These are phyloP conservation scores for Chrosomus eos DNA, from an alignment of 2,797 vertebrate species.

Conservation along the genomic window DNA sequence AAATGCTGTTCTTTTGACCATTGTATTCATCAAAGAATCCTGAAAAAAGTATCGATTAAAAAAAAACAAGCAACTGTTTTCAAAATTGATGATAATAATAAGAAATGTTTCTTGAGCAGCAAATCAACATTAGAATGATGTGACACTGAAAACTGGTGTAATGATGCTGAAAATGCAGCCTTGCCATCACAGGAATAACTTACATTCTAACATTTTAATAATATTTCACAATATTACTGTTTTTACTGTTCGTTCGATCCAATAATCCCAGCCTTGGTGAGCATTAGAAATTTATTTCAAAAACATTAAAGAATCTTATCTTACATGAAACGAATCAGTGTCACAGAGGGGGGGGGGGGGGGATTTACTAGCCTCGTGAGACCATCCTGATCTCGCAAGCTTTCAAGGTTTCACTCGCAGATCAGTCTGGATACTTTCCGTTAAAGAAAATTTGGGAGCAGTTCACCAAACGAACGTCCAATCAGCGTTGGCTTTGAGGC, in stretches of 20 bases:
- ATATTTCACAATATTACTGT: not conserved
- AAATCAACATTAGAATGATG: not conserved
- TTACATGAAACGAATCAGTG: not conserved
- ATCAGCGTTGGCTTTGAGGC: no score
- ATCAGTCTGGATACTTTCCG: no score
- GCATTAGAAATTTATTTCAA: not conserved
- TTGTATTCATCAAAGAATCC: not conserved
- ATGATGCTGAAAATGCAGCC: not conserved
- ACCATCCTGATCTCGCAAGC: no score
- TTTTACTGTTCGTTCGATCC: not conserved
- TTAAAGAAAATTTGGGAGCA: no score
- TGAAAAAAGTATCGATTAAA: not conserved
- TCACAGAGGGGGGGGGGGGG: not conserved
- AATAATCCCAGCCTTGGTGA: not conserved
- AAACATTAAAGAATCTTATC: not conserved
- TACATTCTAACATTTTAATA: no score
- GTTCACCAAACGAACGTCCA: no score
- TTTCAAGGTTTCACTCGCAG: no score
- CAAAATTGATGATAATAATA: not conserved
- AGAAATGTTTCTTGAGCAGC: not conserved
- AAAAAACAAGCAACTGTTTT: not conserved
- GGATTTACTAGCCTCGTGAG: no score
- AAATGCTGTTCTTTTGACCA: not conserved
- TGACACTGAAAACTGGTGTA: not conserved
- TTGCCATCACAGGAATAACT: not conserved